Evolutionary conservation across 1,140 invertebrate genomes (phyloP), one percentile per base, ranked within the genome.

Genomic region (Oreohelix idahoensis): DNA sequence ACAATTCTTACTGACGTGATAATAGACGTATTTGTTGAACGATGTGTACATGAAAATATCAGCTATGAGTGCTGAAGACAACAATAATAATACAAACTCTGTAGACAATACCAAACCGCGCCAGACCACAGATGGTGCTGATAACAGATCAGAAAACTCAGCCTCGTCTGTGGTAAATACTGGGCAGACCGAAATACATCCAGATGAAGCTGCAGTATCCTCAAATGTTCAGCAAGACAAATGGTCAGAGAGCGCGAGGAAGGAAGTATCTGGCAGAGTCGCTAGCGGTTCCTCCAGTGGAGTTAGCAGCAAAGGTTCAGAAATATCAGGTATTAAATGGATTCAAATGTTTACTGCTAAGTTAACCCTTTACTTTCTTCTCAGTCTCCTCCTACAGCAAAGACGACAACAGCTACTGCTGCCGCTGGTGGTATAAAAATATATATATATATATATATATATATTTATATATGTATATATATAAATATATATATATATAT

Each of bases 271-370:
- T 63, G 15, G 20, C 23, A 73, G 51, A 51, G 53, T 49, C 15
- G 38, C 70, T 5, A 83, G 81, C 26, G 81, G 70, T n/a, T 75
- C 81, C 32, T 83, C 81, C 1, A 83, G 81, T 58, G 81, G 81
- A 15, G 49, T 83, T 36, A 45, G 81, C 35, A 83, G 81, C 42
- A 73, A 73, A 39, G 36, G 17, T 53, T 83, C 81, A 17, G 58
- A 38, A 29, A 63, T 76, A 51, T 76, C 74, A 83, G 71, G 71
- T 63, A 63, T 76, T n/a, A 26, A 29, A 39, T 20, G 32, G 45
- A 23, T 71, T 66, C 8, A 58, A 39, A 36, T 39, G 49, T n/a
- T 39, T 58, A 38, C 42, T 26, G 17, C 13, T 35, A n/a, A 36
- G 15, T 26, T 81, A 63, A 49, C 2, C n/a, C 8, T 36, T 38